Percentiles rank a stretch among this genome's conserved stretches.
Conservation (phyloP, 2,797 vertebrate genomes). For the Argentina silus region DNA sequence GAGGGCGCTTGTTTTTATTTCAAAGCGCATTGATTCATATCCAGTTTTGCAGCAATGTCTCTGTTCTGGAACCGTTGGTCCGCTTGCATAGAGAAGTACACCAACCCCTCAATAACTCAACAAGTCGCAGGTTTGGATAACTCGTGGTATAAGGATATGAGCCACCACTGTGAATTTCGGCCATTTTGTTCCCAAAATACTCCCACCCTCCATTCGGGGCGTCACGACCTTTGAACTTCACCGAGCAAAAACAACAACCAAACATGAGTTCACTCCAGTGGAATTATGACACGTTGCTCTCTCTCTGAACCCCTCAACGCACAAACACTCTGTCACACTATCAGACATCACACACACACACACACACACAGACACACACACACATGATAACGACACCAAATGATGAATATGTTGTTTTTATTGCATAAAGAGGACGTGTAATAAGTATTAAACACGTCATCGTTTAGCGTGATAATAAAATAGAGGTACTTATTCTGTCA, state of each 20-base stretch:
- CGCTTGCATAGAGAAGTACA: no score
- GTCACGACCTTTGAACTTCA: background rate
- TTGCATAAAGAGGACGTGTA: background rate
- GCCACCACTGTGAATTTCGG: background rate
- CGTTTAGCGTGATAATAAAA: constrained; percentile 43
- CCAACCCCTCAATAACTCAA: no score
- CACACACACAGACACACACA: background rate
- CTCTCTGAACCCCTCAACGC: background rate
- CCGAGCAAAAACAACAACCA: background rate
- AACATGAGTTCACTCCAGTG: background rate
- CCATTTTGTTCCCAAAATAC: background rate
- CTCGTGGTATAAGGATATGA: no score
- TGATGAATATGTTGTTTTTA: background rate
- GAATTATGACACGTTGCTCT: background rate
- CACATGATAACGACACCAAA: background rate
- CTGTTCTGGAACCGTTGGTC: no score
- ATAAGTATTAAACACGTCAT: constrained; percentile 5
- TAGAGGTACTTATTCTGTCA: constrained; percentile 31
- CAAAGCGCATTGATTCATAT: no score
- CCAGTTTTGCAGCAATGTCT: no score
- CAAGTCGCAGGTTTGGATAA: no score
- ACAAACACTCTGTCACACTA: background rate
- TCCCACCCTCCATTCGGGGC: background rate
- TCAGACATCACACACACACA: background rate
- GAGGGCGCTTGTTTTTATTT: no score